A percentile compares a stretch with the other conserved stretches of the same genome.
phyloP scores from a whole-genome alignment of 2,113 vertebrate genomes.

The Hemibagrus wyckioides region DNA sequence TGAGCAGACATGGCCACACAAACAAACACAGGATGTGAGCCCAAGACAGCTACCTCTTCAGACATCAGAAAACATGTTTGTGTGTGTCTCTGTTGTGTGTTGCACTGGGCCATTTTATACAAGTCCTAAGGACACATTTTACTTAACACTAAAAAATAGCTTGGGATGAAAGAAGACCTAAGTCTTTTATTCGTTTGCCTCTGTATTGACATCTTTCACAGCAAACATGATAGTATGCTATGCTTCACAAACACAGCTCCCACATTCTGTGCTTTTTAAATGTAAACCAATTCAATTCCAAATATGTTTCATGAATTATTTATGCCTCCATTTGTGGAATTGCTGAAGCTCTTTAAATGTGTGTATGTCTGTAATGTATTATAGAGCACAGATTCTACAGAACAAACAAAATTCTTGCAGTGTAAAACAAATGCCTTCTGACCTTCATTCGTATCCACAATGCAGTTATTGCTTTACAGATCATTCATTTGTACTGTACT shows the following conservation, averaged over 20 bases:
- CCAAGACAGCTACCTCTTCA: neutral
- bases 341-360: neutral
- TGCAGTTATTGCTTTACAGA: neutral
- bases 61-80: neutral
- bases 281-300: neutral
- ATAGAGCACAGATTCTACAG: neutral
- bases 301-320: neutral
- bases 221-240: constrained; percentile 1
- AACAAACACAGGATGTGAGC: constrained; percentile 35
- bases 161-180: neutral
- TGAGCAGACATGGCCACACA: neutral
- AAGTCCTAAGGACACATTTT: neutral
- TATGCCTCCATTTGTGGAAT: neutral
- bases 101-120: neutral
- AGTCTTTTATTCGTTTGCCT: neutral
- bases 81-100: neutral
- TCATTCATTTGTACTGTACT: neutral
- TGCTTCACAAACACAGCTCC: neutral
- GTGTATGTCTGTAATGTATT: neutral
- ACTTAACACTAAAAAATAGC: neutral
- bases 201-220: neutral
- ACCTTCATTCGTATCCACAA: neutral
- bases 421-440: neutral
- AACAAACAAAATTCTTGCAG: neutral
- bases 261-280: neutral